These are phyloP conservation scores for Orius laevigatus DNA, from an alignment of 1,140 invertebrate genomes.

Conservation along the genomic window DNA sequence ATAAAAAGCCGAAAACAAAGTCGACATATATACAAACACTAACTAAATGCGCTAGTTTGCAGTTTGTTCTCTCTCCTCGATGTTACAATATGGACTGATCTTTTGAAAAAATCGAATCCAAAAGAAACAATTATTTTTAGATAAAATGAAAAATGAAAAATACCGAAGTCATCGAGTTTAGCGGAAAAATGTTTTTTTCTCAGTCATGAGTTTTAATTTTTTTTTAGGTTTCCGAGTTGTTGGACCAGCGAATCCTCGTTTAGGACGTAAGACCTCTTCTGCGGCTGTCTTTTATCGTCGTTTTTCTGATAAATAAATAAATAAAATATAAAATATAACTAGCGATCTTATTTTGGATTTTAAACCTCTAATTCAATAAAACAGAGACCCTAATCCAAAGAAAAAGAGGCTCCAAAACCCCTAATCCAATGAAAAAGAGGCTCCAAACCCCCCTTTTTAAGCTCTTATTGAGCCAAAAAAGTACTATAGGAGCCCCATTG, in stretches of 20 bases:
- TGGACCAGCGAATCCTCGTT: constrained; percentile 18
- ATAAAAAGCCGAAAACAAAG: too few relatives aligned
- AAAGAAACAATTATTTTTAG: background rate
- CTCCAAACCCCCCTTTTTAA: too few relatives aligned
- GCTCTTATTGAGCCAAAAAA: too few relatives aligned
- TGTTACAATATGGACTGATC: constrained; percentile 3
- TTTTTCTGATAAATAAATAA: constrained; percentile 8
- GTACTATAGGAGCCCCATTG: too few relatives aligned
- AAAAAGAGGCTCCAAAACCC: too few relatives aligned
- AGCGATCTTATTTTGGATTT: too few relatives aligned
- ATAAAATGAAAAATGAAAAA: background rate
- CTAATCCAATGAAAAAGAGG: too few relatives aligned
- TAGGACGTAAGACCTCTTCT: constrained; percentile 19
- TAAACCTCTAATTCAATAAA: too few relatives aligned
- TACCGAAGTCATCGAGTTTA: background rate
- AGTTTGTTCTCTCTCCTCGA: constrained; percentile 12
- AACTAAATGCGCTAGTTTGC: constrained; percentile 8
- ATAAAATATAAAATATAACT: too few relatives aligned
- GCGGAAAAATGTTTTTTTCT: background rate
- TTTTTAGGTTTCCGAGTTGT: constrained; percentile 18
- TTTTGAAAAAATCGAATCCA: background rate
- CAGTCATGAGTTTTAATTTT: constrained; percentile 7
- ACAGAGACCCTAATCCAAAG: too few relatives aligned
- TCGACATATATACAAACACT: background rate
- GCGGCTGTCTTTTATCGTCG: constrained; percentile 6